Base-by-base conservation (phyloP, 2,113 vertebrate genomes). In the Pelvicachromis taeniatus region DNA sequence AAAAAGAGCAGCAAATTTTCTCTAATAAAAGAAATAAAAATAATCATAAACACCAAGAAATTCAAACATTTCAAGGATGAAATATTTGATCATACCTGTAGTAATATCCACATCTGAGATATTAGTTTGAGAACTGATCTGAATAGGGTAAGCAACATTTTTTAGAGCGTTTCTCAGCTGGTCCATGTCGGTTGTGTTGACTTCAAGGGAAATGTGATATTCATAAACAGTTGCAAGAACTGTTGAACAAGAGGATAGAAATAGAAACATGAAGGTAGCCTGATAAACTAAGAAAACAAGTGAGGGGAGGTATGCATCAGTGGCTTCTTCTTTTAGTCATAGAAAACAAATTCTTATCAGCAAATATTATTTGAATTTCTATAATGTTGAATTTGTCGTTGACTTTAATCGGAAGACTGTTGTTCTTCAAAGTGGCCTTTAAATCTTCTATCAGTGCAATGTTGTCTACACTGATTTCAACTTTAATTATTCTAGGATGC, bases 131-230 rank as follows among this genome's bases (percentile, higher is more conserved):
- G 14, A 3, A 59, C 23, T 80, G 55, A 91, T 19, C 48, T 52
- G n/a, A 5, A 91, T 2, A 0, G 92, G 93, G 9, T 86, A 83
- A 13, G 16, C 10, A 10, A 55, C 8, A 10, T 3, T 81, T 35
- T 7, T 42, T 65, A 93, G 21, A 7, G 3, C 6, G 50, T 16
- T 87, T 65, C 80, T 94, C 77, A 94, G 82, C 2, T 81, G 31
- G 12, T 80, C 59, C 29, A n/a, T 6, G 4, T 89, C 58, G 23
- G 85, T 85, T 10, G 80, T 87, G 65, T 82, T 85, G 19, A 93
- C 48, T 58, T 93, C 86, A 14, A 94, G 56, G 13, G 58, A 17
- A 55, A 93, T 21, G 38, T 75, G 31, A 38, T 91, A 93, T 63
- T 93, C 88, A 81, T 73, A 80, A 8, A 84, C 5, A 33, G 70